Conservation (phyloP, 2,888 invertebrate genomes). For the Ceramica pisi region DNA sequence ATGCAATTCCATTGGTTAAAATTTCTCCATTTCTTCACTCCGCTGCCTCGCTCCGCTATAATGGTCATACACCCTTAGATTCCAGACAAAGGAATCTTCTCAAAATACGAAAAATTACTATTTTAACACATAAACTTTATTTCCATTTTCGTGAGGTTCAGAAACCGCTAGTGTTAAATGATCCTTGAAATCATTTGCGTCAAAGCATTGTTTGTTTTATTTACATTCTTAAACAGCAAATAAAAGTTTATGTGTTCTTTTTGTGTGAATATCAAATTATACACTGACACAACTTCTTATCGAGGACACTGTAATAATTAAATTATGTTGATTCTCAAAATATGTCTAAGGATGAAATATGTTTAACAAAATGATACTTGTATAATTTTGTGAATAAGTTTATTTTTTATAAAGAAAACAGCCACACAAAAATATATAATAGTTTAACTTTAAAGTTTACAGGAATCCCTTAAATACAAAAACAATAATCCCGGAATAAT, state of each 20-base stretch:
- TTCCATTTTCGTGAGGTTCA: not conserved
- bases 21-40: too few species aligned
- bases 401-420: not conserved
- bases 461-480: too few species aligned
- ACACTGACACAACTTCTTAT: not conserved
- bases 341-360: not conserved
- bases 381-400: not conserved
- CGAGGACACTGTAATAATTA: not conserved
- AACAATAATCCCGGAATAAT: not conserved
- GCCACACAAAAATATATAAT: too few species aligned
- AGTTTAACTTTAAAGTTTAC: too few species aligned
- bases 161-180: not conserved
- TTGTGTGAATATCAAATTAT: not conserved
- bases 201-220: slow-evolving; percentile 18
- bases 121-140: too few species aligned
- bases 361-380: not conserved
- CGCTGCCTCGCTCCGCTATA: too few species aligned
- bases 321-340: not conserved
- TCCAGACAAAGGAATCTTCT: too few species aligned
- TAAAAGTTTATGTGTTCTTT: not conserved
- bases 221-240: not conserved
- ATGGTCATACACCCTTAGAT: too few species aligned
- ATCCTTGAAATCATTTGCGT: slow-evolving; percentile 17
- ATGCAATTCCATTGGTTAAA: too few species aligned
- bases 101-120: too few species aligned